These are phyloP conservation scores for Cephus sareptanus DNA, from an alignment of 2,888 invertebrate species.

Conservation along the genomic window DNA sequence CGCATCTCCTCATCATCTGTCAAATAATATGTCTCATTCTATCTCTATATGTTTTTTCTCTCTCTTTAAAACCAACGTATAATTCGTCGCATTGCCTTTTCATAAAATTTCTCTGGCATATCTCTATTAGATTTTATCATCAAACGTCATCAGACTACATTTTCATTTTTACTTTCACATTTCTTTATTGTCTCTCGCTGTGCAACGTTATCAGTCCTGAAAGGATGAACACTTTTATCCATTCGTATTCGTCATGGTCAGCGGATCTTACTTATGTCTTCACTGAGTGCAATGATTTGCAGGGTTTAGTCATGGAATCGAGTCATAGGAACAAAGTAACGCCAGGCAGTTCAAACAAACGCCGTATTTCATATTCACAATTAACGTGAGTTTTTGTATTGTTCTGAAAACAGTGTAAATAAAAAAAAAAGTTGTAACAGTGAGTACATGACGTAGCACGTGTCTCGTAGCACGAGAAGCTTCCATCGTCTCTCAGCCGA, in stretches of 20 bases:
- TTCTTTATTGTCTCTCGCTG: background rate
- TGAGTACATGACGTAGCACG: background rate
- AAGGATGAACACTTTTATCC: background rate
- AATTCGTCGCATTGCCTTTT: background rate
- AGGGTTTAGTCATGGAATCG: background rate
- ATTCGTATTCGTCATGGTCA: background rate
- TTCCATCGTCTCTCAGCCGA: background rate
- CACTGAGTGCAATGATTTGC: background rate
- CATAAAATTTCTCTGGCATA: background rate
- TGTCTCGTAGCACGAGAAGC: background rate
- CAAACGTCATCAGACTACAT: background rate
- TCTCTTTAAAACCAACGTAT: background rate
- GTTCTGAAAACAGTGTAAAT: background rate
- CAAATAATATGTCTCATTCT: constrained; percentile 13
- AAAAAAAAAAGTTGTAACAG: background rate
- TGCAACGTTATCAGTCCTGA: background rate
- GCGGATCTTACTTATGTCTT: background rate
- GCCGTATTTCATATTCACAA: background rate
- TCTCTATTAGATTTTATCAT: background rate
- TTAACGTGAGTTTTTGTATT: background rate
- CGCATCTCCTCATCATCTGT: constrained; percentile 2
- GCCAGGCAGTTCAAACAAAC: background rate
- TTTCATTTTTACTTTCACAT: background rate
- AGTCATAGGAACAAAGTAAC: background rate
- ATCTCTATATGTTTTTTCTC: constrained; percentile 16